Conservation (phyloP, 64 coral and sea anemone genomes). For the Porites australiensis region DNA sequence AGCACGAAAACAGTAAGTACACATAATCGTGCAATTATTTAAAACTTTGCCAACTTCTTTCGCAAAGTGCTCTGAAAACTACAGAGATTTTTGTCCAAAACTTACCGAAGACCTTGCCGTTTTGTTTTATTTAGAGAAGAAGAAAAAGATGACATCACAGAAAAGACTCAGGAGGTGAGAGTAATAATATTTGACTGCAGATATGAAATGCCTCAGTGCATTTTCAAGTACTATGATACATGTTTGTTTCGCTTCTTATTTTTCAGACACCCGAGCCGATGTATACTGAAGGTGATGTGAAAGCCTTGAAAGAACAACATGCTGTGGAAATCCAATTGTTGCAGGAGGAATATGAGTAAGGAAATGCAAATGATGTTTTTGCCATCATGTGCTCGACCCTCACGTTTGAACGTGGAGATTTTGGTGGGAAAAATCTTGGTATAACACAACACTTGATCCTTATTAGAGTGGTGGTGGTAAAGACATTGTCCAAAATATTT, state of each 20-base stretch:
- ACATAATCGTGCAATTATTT: not conserved
- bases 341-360: conserved; percentile 93
- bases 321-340: conserved; percentile 76
- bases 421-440: too few species aligned
- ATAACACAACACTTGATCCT: too few species aligned
- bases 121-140: conserved; percentile 1
- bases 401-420: too few species aligned
- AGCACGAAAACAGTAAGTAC: conserved; percentile 76
- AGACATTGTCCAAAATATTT: too few species aligned
- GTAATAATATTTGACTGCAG: not conserved
- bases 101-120: not conserved
- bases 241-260: not conserved
- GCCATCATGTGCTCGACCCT: not conserved
- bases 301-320: conserved; percentile 78
- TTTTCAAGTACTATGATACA: too few species aligned
- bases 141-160: not conserved
- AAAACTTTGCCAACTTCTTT: not conserved
- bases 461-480: too few species aligned
- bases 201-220: too few species aligned
- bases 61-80: too few species aligned
- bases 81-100: too few species aligned
- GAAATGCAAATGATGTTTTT: not conserved
- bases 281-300: conserved; percentile 93
- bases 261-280: conserved; percentile 61
- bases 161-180: not conserved